These are phyloP conservation scores for Eupithecia tripunctaria DNA, from an alignment of 2,888 invertebrate species.

Conservation along the genomic window DNA sequence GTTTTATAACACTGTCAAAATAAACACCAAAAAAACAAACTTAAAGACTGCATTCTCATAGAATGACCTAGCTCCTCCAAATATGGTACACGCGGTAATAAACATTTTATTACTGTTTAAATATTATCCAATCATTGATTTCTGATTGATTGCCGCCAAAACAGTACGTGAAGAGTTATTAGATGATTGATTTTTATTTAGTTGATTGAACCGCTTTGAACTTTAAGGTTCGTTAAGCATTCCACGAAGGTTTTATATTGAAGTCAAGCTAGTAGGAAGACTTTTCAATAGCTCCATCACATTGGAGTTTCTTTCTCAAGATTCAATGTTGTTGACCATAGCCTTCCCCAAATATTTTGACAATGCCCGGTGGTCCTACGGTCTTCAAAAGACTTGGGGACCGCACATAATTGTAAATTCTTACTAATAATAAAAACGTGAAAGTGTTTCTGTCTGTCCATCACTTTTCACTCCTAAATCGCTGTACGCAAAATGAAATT, in stretches of 20 bases:
- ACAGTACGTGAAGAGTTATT: conserved; percentile 18
- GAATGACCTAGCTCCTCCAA: conserved; percentile 26
- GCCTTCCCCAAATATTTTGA: background rate
- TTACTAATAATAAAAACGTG: background rate
- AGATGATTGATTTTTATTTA: conserved; percentile 26
- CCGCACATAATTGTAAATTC: background rate
- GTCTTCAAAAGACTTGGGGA: background rate
- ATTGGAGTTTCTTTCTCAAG: background rate
- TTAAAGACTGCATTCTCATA: conserved; percentile 12
- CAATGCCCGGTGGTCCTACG: background rate
- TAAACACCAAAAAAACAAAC: background rate
- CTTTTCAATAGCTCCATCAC: background rate
- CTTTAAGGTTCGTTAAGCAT: conserved; percentile 11
- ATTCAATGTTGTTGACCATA: background rate
- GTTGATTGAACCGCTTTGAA: conserved; percentile 17
- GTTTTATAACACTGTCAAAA: background rate
- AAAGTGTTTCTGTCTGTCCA: background rate
- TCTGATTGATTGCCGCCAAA: conserved; percentile 49
- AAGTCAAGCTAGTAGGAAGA: background rate
- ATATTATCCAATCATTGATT: conserved; percentile 40
- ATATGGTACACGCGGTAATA: conserved; percentile 28
- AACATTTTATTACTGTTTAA: conserved; percentile 33
- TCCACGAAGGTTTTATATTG: background rate
- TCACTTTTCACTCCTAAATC: background rate
- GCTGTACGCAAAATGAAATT: background rate